A percentile compares a stretch with the other conserved stretches of the same genome.
These are phyloP conservation scores for Miichthys miiuy DNA, from an alignment of 2,797 vertebrate genomes.

Conservation along the genomic window DNA sequence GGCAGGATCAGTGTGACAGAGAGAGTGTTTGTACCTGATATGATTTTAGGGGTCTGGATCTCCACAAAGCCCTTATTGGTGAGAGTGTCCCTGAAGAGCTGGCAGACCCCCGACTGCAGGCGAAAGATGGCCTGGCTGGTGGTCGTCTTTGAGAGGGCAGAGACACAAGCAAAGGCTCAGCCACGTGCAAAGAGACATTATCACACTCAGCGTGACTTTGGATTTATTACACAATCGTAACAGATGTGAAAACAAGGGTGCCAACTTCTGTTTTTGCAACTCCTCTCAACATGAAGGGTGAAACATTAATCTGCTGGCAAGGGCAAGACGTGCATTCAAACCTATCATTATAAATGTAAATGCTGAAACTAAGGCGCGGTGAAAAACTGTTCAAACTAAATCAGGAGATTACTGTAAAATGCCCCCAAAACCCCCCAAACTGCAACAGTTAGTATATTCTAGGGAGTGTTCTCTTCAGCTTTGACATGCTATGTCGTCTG, in stretches of 20 bases:
- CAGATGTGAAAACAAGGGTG: constrained; percentile 51
- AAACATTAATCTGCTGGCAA: constrained; percentile 43
- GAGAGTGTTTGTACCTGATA: constrained; percentile 89
- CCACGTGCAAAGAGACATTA: constrained; percentile 36
- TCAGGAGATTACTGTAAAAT: constrained; percentile 38
- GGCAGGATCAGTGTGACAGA: neutral
- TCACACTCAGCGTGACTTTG: constrained; percentile 36
- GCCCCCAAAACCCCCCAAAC: constrained; percentile 19
- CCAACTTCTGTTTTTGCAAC: constrained; percentile 19
- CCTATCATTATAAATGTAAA: constrained; percentile 51
- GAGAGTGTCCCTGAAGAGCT: constrained; percentile 98
- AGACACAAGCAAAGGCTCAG: constrained; percentile 34
- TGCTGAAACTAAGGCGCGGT: constrained; percentile 38
- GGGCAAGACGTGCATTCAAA: neutral
- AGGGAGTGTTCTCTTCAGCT: constrained; percentile 11
- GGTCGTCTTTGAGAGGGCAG: constrained; percentile 88
- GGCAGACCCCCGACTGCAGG: constrained; percentile 96
- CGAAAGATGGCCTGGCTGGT: constrained; percentile 97
- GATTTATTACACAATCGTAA: constrained; percentile 55
- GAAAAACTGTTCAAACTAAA: constrained; percentile 21
- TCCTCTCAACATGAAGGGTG: constrained; percentile 25
- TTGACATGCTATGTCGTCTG: neutral
- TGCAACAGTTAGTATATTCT: constrained; percentile 25
- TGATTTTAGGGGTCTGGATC: constrained; percentile 99
- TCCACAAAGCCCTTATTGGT: constrained; percentile 96